Percentiles rank a stretch among this genome's conserved stretches.
These are phyloP conservation scores for Carassius gibelio DNA, from an alignment of 2,113 vertebrate genomes.

Conservation along the genomic window DNA sequence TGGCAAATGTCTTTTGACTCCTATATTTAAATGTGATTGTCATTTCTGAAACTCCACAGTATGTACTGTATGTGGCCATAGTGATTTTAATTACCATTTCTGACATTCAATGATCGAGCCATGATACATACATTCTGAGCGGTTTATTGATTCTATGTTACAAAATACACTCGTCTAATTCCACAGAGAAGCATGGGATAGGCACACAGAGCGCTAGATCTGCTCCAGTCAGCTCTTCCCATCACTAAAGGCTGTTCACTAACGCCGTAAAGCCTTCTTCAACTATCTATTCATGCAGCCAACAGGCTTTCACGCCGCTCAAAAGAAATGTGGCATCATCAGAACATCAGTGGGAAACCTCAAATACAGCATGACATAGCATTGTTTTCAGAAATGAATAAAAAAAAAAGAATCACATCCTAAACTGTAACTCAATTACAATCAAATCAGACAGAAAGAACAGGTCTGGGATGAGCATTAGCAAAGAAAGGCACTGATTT, in stretches of 20 bases:
- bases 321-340: neutral
- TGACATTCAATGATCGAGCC: constrained; percentile 26
- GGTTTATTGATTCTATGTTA: constrained; percentile 62
- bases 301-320: neutral
- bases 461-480: neutral
- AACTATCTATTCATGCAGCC: constrained; percentile 33
- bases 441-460: neutral
- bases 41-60: no score
- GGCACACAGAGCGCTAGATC: constrained; percentile 35
- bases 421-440: neutral
- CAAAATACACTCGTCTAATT: constrained; percentile 75
- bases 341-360: neutral
- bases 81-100: neutral
- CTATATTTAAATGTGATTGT: no score
- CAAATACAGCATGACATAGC: constrained; percentile 14
- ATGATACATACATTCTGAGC: constrained; percentile 49
- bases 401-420: neutral
- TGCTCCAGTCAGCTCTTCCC: constrained; percentile 21
- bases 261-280: constrained; percentile 5
- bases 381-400: neutral
- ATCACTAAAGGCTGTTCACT: neutral
- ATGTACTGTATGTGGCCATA: no score
- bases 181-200: constrained; percentile 73
- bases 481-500: constrained; percentile 43
- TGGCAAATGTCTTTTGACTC: no score